Conservation (phyloP, 2,113 vertebrate species). For the Merops nubicus region DNA sequence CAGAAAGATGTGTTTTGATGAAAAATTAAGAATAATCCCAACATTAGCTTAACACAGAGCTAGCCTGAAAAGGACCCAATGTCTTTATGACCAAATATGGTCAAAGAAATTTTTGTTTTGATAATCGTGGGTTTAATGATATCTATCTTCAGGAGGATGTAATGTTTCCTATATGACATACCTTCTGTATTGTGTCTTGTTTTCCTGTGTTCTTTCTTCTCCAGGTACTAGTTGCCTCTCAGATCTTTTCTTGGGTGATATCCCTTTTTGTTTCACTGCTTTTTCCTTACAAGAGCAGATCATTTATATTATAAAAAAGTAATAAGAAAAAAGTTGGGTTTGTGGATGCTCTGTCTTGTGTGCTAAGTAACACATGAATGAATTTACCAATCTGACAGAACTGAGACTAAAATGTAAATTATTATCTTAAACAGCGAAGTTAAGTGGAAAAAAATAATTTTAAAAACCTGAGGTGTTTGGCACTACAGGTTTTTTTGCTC, state of each 20-base stretch:
- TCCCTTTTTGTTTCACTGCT: constrained; percentile 9
- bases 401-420: constrained; percentile 6
- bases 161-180: constrained; percentile 32
- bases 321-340: not conserved
- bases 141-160: constrained; percentile 42
- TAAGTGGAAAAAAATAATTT: not conserved
- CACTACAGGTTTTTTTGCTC: not conserved
- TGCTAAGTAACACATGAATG: constrained; percentile 1
- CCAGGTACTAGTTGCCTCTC: constrained; percentile 31
- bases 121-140: not conserved
- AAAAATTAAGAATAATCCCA: not conserved
- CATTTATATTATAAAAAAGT: constrained; percentile 1
- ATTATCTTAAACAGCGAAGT: not conserved
- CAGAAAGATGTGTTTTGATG: not conserved
- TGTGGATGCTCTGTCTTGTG: not conserved
- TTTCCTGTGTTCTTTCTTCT: constrained; percentile 37
- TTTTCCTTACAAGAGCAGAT: not conserved
- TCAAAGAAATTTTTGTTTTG: constrained; percentile 62
- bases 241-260: not conserved
- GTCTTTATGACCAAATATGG: constrained; percentile 52
- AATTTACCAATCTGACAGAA: not conserved
- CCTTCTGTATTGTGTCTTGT: constrained; percentile 23
- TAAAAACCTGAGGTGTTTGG: not conserved
- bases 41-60: not conserved
- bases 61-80: not conserved